phyloP scores from a whole-genome alignment of 1,140 invertebrate species.

The Bombus fervidus region DNA sequence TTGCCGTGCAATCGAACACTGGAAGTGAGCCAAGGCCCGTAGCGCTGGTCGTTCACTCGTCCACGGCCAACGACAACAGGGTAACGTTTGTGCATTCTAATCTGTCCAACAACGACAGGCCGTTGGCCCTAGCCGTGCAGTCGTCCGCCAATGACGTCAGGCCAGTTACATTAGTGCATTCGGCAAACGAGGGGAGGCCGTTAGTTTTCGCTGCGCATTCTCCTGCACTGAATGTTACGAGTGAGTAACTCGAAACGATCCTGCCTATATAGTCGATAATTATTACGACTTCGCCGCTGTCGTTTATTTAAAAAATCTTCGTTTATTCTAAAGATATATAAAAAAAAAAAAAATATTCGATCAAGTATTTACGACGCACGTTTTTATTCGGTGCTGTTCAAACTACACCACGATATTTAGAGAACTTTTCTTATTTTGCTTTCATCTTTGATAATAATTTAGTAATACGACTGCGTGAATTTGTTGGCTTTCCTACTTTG shows the following conservation, averaged over 20 bases:
- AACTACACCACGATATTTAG: background rate
- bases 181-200: constrained; percentile 78
- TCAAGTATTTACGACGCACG: too few relatives aligned
- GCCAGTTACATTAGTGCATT: constrained; percentile 80
- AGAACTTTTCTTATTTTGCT: background rate
- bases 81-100: constrained; percentile 81
- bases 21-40: constrained; percentile 78
- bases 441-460: background rate
- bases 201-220: constrained; percentile 78
- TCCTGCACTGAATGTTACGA: constrained; percentile 76
- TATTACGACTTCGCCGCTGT: background rate
- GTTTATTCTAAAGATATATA: too few relatives aligned
- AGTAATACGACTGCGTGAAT: background rate
- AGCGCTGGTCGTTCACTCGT: constrained; percentile 80
- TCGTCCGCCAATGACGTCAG: constrained; percentile 78
- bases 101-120: constrained; percentile 79
- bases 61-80: constrained; percentile 79
- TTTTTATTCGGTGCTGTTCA: background rate
- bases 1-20: constrained; percentile 76
- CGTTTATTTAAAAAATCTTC: background rate
- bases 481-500: background rate
- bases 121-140: constrained; percentile 78
- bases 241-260: constrained; percentile 68
- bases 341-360: too few relatives aligned
- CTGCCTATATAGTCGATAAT: background rate